Evolutionary conservation across 1,140 invertebrate species (phyloP), one percentile per base, ranked within the genome.

Genomic region (Aphaenogaster floridana): DNA sequence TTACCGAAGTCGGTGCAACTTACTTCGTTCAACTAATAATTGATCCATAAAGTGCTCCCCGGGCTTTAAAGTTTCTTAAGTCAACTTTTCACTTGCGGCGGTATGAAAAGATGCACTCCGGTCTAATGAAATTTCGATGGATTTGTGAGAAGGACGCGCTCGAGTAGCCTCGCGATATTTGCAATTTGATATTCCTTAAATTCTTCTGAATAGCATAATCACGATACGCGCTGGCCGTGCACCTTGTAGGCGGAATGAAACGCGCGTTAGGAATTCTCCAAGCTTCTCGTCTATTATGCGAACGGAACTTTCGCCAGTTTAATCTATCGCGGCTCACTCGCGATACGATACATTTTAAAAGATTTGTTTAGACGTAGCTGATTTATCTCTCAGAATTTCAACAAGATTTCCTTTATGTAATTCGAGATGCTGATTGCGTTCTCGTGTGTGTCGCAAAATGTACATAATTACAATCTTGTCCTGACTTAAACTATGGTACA

Each of bases 11-110:
- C 77, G 77, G 80, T 86, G 89, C 87, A 91, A 90, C 74, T 90
- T 78, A 90, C 74, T 90, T 91, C 89, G 59, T 86, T 86, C 89
- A 79, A 88, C 90, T 91, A 90, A 86, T 91, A 91, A 91, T 91
- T 91, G 89, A 91, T 91, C 89, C 71, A 91, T 84, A 90, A 90
- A 91, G 87, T 90, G 90, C 87, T 86, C 68, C 45, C 13, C 76
- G 42, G 57, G 84, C 59, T 59, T 57, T 48, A 59, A 90, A 91
- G 57, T 91, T 90, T 86, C 89, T 88, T 83, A 89, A 88, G 89
- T 86, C 81, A 91, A 88, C 90, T 90, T 91, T 91, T 90, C 90
- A 90, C 89, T 88, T 86, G 72, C 74, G 15, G 17, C 50, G 39
- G 13, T 57, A 66, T 88, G 78, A 89, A 90, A 90, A 90, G 89